Percentiles rank a stretch among this genome's conserved stretches.
Evolutionary conservation across 2,113 vertebrate genomes (phyloP).

Genomic region (Anoplopoma fimbria): DNA sequence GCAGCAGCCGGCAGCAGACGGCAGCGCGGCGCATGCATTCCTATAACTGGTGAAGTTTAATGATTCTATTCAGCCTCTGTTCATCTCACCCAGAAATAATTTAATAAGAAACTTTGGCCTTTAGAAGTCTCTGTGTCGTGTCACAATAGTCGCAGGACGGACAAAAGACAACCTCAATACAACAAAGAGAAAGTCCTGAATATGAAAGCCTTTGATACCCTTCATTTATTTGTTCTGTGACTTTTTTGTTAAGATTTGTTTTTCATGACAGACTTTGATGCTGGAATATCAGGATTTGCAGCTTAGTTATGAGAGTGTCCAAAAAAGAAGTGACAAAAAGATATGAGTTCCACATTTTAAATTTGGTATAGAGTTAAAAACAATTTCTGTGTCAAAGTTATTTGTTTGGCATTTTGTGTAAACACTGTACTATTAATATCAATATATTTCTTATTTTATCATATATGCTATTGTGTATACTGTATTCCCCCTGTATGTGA

Average conservation of each 20-base stretch:
- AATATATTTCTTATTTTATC: neutral
- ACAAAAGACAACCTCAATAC: conserved; percentile 81
- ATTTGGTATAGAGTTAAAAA: neutral
- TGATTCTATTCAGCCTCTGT: conserved; percentile 87
- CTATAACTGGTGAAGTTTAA: conserved; percentile 89
- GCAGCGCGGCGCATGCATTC: conserved; percentile 81
- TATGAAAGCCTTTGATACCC: conserved; percentile 76
- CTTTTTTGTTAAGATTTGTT: conserved; percentile 73
- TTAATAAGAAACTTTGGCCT: conserved; percentile 89
- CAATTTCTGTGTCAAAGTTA: neutral
- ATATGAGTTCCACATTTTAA: neutral
- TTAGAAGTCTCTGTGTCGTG: conserved; percentile 82
- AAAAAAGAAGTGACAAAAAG: neutral
- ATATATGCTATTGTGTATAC: neutral
- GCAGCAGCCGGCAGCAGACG: conserved; percentile 82
- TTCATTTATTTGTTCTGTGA: conserved; percentile 74
- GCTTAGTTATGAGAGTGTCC: neutral
- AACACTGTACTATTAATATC: neutral
- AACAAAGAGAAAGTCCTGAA: conserved; percentile 81
- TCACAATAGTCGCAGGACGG: conserved; percentile 80
- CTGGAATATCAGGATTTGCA: conserved; percentile 39
- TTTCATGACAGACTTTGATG: conserved; percentile 68
- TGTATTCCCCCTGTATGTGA: neutral
- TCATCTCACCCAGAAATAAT: conserved; percentile 91
- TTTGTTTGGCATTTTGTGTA: neutral